These are phyloP conservation scores for Tinea pellionella DNA, from an alignment of 2,888 invertebrate genomes.

Conservation along the genomic window DNA sequence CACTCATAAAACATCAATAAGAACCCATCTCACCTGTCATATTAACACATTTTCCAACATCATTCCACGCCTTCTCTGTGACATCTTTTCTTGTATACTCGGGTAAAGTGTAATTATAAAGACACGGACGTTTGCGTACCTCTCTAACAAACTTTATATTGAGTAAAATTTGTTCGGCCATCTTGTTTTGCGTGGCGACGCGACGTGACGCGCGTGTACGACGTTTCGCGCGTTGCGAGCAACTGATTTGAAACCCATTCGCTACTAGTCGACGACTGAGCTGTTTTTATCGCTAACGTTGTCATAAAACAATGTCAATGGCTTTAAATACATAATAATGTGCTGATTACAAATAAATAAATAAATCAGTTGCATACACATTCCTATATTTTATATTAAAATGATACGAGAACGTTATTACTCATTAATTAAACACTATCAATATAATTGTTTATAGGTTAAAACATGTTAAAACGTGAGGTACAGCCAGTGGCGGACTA, in stretches of 20 bases:
- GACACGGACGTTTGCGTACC: background rate
- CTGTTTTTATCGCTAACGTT: no score
- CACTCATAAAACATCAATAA: no score
- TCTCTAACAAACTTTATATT: background rate
- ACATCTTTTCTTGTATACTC: background rate
- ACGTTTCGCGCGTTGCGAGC: background rate
- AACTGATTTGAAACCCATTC: background rate
- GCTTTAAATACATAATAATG: no score
- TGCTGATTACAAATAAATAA: no score
- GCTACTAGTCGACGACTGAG: background rate
- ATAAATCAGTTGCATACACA: no score
- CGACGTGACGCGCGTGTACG: background rate
- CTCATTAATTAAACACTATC: no score
- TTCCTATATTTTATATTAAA: no score
- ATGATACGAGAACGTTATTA: no score
- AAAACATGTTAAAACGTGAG: no score
- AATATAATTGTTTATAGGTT: no score
- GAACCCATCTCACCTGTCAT: background rate
- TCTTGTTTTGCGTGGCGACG: background rate
- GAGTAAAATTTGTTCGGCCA: background rate
- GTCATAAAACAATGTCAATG: no score
- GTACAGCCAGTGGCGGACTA: no score
- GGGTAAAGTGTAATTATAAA: background rate
- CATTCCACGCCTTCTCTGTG: background rate
- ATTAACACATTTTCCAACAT: background rate